These are phyloP conservation scores for Polyergus mexicanus DNA, from an alignment of 1,140 invertebrate genomes.

Conservation along the genomic window DNA sequence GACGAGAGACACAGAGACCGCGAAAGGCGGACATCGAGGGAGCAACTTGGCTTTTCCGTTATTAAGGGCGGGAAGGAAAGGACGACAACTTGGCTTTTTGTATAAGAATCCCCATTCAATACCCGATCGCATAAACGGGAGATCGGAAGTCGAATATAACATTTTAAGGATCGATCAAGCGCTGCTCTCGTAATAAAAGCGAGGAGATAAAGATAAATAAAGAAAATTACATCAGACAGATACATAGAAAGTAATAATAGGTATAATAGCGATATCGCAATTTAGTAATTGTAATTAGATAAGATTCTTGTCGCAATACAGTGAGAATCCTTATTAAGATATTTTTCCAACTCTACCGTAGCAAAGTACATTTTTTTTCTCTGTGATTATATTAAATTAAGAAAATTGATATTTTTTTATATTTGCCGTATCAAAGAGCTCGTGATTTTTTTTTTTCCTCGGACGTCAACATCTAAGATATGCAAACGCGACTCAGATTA, in stretches of 20 bases:
- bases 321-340: not conserved
- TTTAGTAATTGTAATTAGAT: not conserved
- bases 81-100: not conserved
- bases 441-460: too few relatives aligned
- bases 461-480: too few relatives aligned
- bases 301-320: not conserved
- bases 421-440: too few relatives aligned
- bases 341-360: too few relatives aligned
- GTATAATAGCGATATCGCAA: not conserved
- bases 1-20: conserved; percentile 33
- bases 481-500: too few relatives aligned
- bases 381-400: too few relatives aligned
- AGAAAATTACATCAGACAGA: too few relatives aligned
- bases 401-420: too few relatives aligned
- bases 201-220: not conserved
- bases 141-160: conserved; percentile 3
- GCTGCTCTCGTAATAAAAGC: not conserved
- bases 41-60: conserved; percentile 24
- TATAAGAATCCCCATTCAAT: not conserved
- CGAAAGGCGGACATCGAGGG: conserved; percentile 52
- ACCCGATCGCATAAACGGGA: not conserved
- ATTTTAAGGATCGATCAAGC: not conserved
- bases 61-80: not conserved
- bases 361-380: too few relatives aligned
- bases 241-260: not conserved